Base-by-base conservation (phyloP, 2,113 vertebrate species). In the Pogona vitticeps region DNA sequence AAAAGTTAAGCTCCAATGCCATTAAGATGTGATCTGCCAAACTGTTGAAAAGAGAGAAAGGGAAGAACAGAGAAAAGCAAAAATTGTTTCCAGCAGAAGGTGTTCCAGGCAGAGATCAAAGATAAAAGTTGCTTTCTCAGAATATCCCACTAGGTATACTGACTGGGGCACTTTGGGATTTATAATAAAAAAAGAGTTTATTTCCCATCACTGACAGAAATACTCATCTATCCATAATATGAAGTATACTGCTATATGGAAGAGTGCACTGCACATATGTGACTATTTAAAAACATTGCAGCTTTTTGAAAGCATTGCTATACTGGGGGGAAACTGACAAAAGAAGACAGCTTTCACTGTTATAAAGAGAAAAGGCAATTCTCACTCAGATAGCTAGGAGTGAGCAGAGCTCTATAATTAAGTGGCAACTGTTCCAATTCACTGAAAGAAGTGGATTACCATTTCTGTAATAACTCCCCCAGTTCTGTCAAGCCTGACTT, bases 401-500 rank as follows among this genome's bases (percentile, higher is more conserved):
- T 20, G 28, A 83, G n/a, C 18, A 0, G 1, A 63, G n/a, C 2
- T 28, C 33, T 14, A 13, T 21, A 89, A 88, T 88, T 68, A 40
- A 59, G 61, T 65, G 21, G 1, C 72, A 80, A 65, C 6, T 59
- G 18, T 80, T 65, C 67, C 40, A 72, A 31, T 79, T 65, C 15
- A 46, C 36, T 72, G 28, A 14, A 75, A 65, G 1, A 65, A 21
- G 10, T 33, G 28, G 0, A 68, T 1, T 15, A 59, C 70, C 26
- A 2, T 15, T 23, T 2, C 40, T 82, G 52, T 85, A 82, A 76
- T 76, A 5, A 3, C 0, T 84, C 88, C 78, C 89, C 89, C 26
- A 67, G 78, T 92, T 90, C 90, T 92, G 91, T 92, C 88, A 92
- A 82, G 3, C 63, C 67, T 28, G 33, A 1, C 33, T 65, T 83